Percentiles rank a stretch among this genome's conserved stretches.
Conservation (phyloP, 2,888 invertebrate species). For the Zootermopsis nevadensis region DNA sequence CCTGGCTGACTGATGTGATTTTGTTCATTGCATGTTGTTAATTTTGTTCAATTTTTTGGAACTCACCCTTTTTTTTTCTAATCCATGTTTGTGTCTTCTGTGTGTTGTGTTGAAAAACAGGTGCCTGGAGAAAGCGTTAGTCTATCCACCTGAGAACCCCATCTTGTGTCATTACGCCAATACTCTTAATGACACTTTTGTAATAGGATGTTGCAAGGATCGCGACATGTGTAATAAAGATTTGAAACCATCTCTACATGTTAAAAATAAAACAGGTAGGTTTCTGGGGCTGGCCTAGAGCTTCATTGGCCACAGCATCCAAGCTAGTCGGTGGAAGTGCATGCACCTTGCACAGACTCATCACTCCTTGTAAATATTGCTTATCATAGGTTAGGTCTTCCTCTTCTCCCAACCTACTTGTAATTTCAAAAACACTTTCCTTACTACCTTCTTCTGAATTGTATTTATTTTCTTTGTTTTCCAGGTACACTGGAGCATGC, state of each 20-base stretch:
- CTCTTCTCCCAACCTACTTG: not conserved
- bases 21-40: conserved; percentile 44
- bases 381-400: conserved; percentile 3
- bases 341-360: conserved; percentile 20
- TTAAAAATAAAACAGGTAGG: conserved; percentile 73
- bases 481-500: conserved; percentile 37
- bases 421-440: not conserved
- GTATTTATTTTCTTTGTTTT: conserved; percentile 10
- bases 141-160: conserved; percentile 83
- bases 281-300: conserved; percentile 32
- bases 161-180: conserved; percentile 83
- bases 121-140: conserved; percentile 80
- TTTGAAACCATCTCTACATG: conserved; percentile 76
- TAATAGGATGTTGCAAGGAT: conserved; percentile 84
- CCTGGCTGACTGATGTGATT: conserved; percentile 50
- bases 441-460: not conserved
- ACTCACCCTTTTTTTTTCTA: conserved; percentile 46
- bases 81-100: conserved; percentile 48
- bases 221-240: conserved; percentile 79
- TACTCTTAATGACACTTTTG: conserved; percentile 79
- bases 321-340: conserved; percentile 46
- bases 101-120: conserved; percentile 63
- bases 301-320: not conserved
- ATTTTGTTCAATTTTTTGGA: conserved; percentile 30
- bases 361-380: conserved; percentile 5